These are phyloP conservation scores for Sapajus apella DNA, from an alignment of 2,113 vertebrate species.

Conservation along the genomic window DNA sequence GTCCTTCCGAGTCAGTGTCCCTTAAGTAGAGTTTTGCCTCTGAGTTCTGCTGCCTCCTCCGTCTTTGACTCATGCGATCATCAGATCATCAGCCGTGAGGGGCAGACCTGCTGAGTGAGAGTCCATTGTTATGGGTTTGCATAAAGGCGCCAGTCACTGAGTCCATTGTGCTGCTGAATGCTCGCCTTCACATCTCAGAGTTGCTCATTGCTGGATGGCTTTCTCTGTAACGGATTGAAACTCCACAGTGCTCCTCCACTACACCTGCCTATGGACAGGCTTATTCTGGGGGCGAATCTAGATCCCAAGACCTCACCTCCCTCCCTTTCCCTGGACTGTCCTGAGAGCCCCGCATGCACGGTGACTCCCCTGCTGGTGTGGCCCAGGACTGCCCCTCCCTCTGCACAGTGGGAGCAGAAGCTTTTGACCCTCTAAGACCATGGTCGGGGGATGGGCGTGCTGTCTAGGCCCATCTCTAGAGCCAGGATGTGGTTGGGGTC, in stretches of 20 bases:
- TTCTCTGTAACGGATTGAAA: constrained; percentile 27
- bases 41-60: neutral
- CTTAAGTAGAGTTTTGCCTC: neutral
- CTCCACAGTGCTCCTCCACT: neutral
- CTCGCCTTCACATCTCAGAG: constrained; percentile 3
- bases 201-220: neutral
- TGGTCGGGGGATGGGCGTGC: neutral
- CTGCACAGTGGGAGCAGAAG: neutral
- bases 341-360: neutral
- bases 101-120: neutral
- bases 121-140: neutral
- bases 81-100: neutral
- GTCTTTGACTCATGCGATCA: constrained; percentile 11
- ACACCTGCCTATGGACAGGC: neutral
- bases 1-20: neutral
- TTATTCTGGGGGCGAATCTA: neutral
- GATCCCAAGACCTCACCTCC: neutral
- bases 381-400: neutral
- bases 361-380: neutral
- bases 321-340: neutral
- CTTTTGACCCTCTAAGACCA: fast-evolving
- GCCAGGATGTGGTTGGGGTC: neutral
- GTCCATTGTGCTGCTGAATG: neutral
- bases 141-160: constrained; percentile 9
- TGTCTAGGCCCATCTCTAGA: neutral